Evolutionary conservation across 92 coral and sea anemone species (phyloP), one percentile per base, ranked within the genome.

Genomic region (Heteractis magnifica): DNA sequence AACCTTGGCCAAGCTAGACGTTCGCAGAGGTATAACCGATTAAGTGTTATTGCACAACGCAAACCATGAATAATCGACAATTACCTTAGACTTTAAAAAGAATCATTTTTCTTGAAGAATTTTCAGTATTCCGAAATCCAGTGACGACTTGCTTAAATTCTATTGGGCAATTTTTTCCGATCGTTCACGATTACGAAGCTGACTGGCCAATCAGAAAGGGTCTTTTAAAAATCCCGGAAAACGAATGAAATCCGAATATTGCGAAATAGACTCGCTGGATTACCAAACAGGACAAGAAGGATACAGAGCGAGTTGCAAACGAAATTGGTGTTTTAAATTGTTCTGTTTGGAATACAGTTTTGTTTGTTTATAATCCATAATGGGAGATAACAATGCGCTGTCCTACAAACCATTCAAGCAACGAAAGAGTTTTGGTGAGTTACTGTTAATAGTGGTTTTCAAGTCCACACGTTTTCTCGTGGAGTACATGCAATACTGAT

Each of bases 371-470:
- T 55, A 19, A 53, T 51, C 72, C 20, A 87, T 64, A 76, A 93
- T 93, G 91, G 89, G 88, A 72, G 99, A 97, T 41, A 83, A 74
- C 55, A 98, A 90, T 51, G 80, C 87, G 20, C 86, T 88, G 77
- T 90, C 93, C 51, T 81, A 87, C 76, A 97, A 90, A 75, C 99
- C 99, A 23, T 97, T 97, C 77, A 97, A 97, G 85, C 97, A 90
- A 48, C 80, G 99, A 76, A 97, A 97, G 80, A 97, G 94, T 78
- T 97, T 97, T 70, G 97, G 99, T 97, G 81, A 90, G 98, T 82
- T 11, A 41, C 55, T 18, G 14, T 26, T 14, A 8, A 10, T 53
- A 3, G 5, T 34, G n/a, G 19, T 23, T 12, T 26, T 56, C 16
- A 11, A 14, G 49, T 52, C 53, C 65, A 51, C 6, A 34, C 52